Conservation (phyloP, 2,113 vertebrate species). For the Macaca nemestrina region DNA sequence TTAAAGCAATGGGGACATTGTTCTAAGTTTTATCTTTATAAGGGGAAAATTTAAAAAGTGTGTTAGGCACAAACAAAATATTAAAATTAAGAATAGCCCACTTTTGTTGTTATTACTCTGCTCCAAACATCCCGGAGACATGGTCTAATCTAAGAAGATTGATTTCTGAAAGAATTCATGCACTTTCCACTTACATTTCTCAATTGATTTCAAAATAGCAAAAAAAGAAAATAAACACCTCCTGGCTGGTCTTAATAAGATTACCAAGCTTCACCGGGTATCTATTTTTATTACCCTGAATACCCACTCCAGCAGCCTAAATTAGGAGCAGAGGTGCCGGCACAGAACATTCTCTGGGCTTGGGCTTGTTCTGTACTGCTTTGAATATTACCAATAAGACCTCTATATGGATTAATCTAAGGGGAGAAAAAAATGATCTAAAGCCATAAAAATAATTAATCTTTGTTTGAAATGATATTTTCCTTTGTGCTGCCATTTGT, state of each 20-base stretch:
- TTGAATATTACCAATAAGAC: conserved; percentile 60
- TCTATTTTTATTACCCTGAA: conserved; percentile 46
- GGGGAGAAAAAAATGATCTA: conserved; percentile 72
- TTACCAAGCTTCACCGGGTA: conserved; percentile 4
- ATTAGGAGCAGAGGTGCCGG: conserved; percentile 47
- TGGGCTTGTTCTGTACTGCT: conserved; percentile 49
- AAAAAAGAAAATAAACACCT: conserved; percentile 31
- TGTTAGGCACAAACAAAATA: background rate
- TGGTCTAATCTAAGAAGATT: background rate
- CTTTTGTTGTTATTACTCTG: rapidly evolving
- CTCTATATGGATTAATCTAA: conserved; percentile 69
- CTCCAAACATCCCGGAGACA: background rate
- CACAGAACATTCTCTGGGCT: conserved; percentile 22
- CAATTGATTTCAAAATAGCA: conserved; percentile 57
- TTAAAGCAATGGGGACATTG: background rate
- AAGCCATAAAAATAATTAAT: conserved; percentile 83
- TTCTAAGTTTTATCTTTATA: background rate
- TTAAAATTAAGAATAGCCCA: background rate
- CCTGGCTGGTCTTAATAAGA: conserved; percentile 57
- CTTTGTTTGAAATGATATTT: conserved; percentile 81
- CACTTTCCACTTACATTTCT: background rate
- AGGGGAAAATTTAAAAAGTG: background rate
- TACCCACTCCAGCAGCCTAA: background rate
- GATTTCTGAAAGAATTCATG: background rate
- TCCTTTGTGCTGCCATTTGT: conserved; percentile 74